Conservation (phyloP, 30 jellyfish, hydroid and myxozoan species). For the Aurelia aurita complex sp. Pacific region DNA sequence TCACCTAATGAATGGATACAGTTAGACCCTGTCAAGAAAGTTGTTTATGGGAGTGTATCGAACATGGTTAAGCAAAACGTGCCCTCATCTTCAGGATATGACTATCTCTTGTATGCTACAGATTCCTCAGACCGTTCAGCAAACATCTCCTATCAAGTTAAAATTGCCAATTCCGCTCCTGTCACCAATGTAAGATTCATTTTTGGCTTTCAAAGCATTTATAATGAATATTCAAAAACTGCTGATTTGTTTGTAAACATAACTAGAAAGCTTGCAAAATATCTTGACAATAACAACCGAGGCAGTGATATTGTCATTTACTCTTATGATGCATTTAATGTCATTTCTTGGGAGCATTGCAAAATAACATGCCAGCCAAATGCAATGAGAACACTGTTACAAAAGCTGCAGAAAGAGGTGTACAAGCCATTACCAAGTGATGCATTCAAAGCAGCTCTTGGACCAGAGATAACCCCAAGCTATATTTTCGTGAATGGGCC, state of each 20-base stretch:
- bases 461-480: slow-evolving; percentile 41
- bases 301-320: slow-evolving; percentile 3
- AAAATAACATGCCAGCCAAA: slow-evolving; percentile 51
- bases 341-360: slow-evolving; percentile 43
- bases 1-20: slow-evolving; percentile 82
- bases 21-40: slow-evolving; percentile 38
- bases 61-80: slow-evolving; percentile 15
- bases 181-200: slow-evolving; percentile 40
- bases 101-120: slow-evolving; percentile 68
- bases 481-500: slow-evolving; percentile 68
- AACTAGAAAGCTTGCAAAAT: slow-evolving; percentile 34
- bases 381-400: slow-evolving; percentile 12
- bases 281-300: slow-evolving; percentile 16
- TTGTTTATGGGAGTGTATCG: slow-evolving; percentile 77
- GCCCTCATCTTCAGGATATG: slow-evolving; percentile 19
- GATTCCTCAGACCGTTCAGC: slow-evolving; percentile 90
- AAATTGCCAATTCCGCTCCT: slow-evolving; percentile 31
- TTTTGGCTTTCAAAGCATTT: slow-evolving; percentile 51
- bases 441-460: slow-evolving; percentile 50
- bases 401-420: slow-evolving; percentile 44
- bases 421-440: slow-evolving; percentile 66
- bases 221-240: neutral
- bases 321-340: slow-evolving; percentile 15
- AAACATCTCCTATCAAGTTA: slow-evolving; percentile 59
- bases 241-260: slow-evolving; percentile 43